These are phyloP conservation scores for Pomatorhinus ruficollis DNA, from an alignment of 2,113 vertebrate species.

Conservation along the genomic window DNA sequence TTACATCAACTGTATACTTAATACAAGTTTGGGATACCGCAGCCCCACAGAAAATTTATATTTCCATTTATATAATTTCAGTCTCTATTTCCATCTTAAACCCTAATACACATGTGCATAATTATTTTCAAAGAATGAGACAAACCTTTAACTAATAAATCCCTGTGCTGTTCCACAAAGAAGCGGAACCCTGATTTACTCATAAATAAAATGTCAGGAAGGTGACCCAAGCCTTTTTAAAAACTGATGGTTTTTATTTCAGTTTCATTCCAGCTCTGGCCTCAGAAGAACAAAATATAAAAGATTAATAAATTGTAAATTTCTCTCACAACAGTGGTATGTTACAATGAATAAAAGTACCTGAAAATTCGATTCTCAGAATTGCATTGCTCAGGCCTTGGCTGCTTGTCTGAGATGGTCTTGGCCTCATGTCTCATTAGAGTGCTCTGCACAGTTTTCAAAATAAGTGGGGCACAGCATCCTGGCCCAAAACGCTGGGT, in stretches of 20 bases:
- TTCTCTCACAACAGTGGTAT: background rate
- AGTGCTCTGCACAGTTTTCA: background rate
- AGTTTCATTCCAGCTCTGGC: background rate
- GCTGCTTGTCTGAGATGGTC: background rate
- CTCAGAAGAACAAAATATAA: background rate
- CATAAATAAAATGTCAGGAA: background rate
- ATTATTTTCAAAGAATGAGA: background rate
- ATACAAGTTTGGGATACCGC: background rate
- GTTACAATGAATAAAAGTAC: background rate
- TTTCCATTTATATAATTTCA: background rate
- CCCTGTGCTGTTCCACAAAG: background rate
- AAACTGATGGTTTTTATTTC: background rate
- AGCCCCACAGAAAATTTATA: background rate
- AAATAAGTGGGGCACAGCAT: background rate
- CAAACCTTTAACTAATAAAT: background rate
- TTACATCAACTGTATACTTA: background rate
- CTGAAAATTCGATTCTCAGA: background rate
- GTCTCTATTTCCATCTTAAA: background rate
- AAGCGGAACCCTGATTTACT: background rate
- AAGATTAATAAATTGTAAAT: background rate
- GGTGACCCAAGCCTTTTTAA: background rate
- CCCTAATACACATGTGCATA: background rate
- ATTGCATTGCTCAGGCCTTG: background rate
- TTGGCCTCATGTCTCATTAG: background rate
- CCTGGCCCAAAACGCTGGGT: rapidly evolving